These are phyloP conservation scores for Scaptomyza caliginosa DNA, from an alignment of 2,888 invertebrate genomes.

Conservation along the genomic window DNA sequence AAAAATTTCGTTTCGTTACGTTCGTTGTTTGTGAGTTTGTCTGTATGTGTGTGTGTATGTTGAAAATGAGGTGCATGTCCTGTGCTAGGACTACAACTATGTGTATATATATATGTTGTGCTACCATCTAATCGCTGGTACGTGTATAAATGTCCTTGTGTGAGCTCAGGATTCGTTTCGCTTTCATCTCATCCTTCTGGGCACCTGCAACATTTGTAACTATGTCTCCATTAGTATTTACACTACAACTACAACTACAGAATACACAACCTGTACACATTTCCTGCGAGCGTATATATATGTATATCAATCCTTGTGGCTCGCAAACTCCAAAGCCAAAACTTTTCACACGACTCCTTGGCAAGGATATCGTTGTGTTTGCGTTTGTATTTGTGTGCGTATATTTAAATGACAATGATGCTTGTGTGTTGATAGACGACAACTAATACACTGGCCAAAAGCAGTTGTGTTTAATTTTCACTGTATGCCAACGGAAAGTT, in stretches of 20 bases:
- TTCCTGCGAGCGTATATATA: slow-evolving; percentile 16
- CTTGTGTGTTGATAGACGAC: slow-evolving; percentile 52
- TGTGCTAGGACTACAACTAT: slow-evolving; percentile 31
- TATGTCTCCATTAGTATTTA: slow-evolving; percentile 67
- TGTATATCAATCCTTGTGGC: slow-evolving; percentile 21
- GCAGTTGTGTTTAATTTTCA: neutral
- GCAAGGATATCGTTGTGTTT: slow-evolving; percentile 21
- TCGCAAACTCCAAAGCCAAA: slow-evolving; percentile 40
- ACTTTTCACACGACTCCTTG: slow-evolving; percentile 1
- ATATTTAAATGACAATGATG: slow-evolving; percentile 72
- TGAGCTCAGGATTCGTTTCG: slow-evolving; percentile 39
- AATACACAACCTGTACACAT: slow-evolving; percentile 9
- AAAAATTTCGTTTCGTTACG: slow-evolving; percentile 74
- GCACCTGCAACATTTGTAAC: slow-evolving; percentile 42
- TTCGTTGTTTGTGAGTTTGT: slow-evolving; percentile 55
- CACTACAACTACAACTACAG: slow-evolving; percentile 54
- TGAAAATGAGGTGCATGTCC: slow-evolving; percentile 61
- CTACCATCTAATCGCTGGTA: slow-evolving; percentile 70
- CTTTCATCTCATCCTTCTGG: slow-evolving; percentile 32
- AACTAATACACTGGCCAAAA: slow-evolving; percentile 51
- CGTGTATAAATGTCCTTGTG: slow-evolving; percentile 63
- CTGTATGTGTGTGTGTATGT: slow-evolving; percentile 2
- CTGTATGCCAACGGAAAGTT: slow-evolving; percentile 9
- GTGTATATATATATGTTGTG: slow-evolving; percentile 34
- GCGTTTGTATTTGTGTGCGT: slow-evolving; percentile 20